Evolutionary conservation across 2,113 vertebrate species (phyloP).

Genomic region (Nothocercus julius): DNA sequence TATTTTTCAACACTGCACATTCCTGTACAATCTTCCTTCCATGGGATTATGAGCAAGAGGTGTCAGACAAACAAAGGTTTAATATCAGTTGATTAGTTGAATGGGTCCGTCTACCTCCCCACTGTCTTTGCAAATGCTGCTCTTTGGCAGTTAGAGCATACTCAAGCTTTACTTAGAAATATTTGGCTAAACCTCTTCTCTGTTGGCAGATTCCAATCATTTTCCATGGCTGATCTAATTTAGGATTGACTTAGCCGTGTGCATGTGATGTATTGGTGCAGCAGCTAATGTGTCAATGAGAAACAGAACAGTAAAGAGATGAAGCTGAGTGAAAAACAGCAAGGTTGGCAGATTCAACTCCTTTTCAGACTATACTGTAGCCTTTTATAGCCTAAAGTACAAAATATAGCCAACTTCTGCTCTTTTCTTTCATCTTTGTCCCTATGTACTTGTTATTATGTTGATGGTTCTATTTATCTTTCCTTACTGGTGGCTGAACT

Average conservation of each 20-base stretch:
- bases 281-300: conserved; percentile 61
- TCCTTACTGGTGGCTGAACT: conserved; percentile 28
- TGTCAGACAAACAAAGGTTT: conserved; percentile 20
- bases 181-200: conserved; percentile 36
- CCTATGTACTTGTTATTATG: conserved; percentile 33
- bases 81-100: conserved; percentile 36
- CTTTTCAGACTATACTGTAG: conserved; percentile 44
- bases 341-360: conserved; percentile 48
- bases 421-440: conserved; percentile 53
- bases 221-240: conserved; percentile 71
- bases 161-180: conserved; percentile 54
- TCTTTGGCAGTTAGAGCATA: conserved; percentile 30
- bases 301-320: conserved; percentile 64
- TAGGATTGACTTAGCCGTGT: conserved; percentile 63
- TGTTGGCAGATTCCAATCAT: neutral
- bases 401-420: conserved; percentile 27
- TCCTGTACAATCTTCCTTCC: neutral
- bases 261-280: conserved; percentile 61
- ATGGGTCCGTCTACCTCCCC: conserved; percentile 35
- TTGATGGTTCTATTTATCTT: conserved; percentile 40
- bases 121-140: conserved; percentile 9
- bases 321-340: conserved; percentile 27
- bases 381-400: conserved; percentile 58
- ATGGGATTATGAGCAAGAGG: neutral
- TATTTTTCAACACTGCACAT: neutral